Conservation (phyloP, 2,113 vertebrate species). For the Atherinomorus stipes region DNA sequence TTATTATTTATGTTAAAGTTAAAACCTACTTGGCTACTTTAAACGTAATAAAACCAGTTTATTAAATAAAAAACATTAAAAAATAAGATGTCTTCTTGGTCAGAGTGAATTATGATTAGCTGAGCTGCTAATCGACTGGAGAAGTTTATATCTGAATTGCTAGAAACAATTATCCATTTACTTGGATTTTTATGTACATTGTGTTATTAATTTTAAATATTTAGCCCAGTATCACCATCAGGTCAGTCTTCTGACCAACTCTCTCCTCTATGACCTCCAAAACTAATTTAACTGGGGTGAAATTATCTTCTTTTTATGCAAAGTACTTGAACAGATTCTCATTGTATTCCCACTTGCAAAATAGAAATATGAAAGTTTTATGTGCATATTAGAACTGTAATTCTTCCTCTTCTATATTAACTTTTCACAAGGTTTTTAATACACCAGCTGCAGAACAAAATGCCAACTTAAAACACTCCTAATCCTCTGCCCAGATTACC, state of each 20-base stretch:
- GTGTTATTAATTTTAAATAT: background rate
- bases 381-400: conserved; percentile 1
- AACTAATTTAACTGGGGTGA: conserved; percentile 1
- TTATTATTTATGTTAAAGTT: background rate
- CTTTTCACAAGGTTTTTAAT: background rate
- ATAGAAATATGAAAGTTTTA: conserved; percentile 23
- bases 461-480: conserved; percentile 1
- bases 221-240: background rate
- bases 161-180: background rate
- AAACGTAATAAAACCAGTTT: too few relatives aligned
- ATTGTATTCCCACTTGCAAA: conserved; percentile 5
- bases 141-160: background rate
- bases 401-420: conserved; percentile 1
- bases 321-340: background rate
- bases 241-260: background rate
- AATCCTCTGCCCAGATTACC: background rate
- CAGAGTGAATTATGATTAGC: background rate
- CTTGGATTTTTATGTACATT: too few relatives aligned
- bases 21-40: too few relatives aligned
- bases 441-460: background rate
- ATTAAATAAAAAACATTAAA: too few relatives aligned
- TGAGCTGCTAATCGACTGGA: too few relatives aligned
- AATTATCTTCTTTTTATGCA: conserved; percentile 1
- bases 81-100: background rate
- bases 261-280: conserved; percentile 4